phyloP scores from a whole-genome alignment of 2,797 vertebrate species.

The Schizopygopsis malacanthus region DNA sequence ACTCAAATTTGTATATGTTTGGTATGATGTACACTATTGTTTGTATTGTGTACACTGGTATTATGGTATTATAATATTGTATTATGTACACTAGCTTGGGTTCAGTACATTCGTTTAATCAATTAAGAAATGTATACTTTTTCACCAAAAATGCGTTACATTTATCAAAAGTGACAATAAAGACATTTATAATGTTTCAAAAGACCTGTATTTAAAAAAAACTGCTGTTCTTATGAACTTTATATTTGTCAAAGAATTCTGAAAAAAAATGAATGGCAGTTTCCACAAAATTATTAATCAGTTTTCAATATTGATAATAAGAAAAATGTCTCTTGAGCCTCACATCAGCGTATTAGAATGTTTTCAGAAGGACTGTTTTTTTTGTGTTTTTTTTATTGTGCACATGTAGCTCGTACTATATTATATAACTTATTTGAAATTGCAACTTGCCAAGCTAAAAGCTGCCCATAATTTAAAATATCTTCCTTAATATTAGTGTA shows the following conservation, averaged over 20 bases:
- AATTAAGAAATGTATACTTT: background rate
- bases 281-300: background rate
- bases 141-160: background rate
- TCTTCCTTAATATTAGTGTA: background rate
- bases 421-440: background rate
- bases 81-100: no score
- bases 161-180: background rate
- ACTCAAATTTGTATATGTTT: background rate
- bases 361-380: background rate
- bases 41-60: no score
- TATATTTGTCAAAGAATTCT: background rate
- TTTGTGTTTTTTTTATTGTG: background rate
- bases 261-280: background rate
- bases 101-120: background rate
- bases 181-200: background rate
- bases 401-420: background rate
- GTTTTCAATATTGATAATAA: background rate
- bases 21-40: background rate
- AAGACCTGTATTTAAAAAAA: background rate
- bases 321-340: background rate
- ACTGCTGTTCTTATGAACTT: background rate
- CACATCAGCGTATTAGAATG: background rate
- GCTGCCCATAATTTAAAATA: background rate
- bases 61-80: no score
- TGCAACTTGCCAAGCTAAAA: background rate